Evolutionary conservation across 1,140 invertebrate species (phyloP).

Genomic region (Bombus polaris): DNA sequence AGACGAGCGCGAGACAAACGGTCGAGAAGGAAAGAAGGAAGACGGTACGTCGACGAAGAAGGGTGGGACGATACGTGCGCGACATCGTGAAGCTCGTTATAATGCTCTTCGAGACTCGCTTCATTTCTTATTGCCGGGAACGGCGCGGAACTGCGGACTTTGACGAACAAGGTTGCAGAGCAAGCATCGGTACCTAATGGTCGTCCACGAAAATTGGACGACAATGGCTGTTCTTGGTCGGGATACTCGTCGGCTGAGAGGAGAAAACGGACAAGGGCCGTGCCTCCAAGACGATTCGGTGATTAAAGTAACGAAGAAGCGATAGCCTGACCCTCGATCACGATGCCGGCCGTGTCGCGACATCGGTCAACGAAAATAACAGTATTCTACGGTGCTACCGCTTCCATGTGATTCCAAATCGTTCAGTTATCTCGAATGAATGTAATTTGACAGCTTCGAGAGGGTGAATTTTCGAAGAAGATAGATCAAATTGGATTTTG

Average conservation of each 20-base stretch:
- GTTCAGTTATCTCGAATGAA: not conserved
- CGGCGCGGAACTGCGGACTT: constrained; percentile 47
- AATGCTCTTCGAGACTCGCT: constrained; percentile 63
- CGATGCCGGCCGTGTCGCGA: not conserved
- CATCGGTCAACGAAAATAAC: not conserved
- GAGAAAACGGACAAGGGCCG: constrained; percentile 1
- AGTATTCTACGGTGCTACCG: not conserved
- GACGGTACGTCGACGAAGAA: not conserved
- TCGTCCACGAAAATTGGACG: constrained; percentile 64
- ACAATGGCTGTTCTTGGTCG: constrained; percentile 53
- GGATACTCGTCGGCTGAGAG: constrained; percentile 11
- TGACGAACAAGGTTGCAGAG: constrained; percentile 61
- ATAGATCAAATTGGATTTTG: not conserved
- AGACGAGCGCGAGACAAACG: constrained; percentile 13
- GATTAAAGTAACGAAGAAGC: constrained; percentile 65
- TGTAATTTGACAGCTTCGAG: too few relatives aligned
- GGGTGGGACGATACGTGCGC: constrained; percentile 65
- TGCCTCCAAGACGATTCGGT: constrained; percentile 56
- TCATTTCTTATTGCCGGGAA: constrained; percentile 63
- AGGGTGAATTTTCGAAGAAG: not conserved
- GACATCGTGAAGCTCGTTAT: constrained; percentile 73
- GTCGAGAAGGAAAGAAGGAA: constrained; percentile 2
- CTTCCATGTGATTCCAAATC: not conserved
- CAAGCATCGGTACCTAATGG: constrained; percentile 60
- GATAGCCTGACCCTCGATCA: constrained; percentile 17